Evolutionary conservation across 2,888 invertebrate species (phyloP).

Genomic region (Plemyria rubiginata): DNA sequence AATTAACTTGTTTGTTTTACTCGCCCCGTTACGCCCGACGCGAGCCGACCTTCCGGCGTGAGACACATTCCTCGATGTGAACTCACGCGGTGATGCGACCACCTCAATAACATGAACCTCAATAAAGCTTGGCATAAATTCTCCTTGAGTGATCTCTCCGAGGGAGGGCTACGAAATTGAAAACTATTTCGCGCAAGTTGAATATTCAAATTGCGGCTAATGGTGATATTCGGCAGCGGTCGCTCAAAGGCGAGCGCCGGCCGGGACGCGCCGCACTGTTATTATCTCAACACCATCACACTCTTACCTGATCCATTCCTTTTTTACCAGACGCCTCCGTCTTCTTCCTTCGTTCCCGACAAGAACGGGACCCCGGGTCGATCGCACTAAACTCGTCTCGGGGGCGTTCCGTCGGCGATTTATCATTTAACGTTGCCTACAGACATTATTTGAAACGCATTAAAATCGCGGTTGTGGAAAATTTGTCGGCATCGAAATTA

Average conservation of each 20-base stretch:
- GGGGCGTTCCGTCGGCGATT: slow-evolving; percentile 82
- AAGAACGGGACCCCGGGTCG: slow-evolving; percentile 66
- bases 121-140: slow-evolving; percentile 28
- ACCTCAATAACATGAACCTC: slow-evolving; percentile 22
- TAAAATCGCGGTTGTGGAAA: slow-evolving; percentile 83
- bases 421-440: slow-evolving; percentile 84
- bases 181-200: slow-evolving; percentile 63
- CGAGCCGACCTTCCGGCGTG: slow-evolving; percentile 61
- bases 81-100: slow-evolving; percentile 27
- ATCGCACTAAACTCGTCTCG: slow-evolving; percentile 75
- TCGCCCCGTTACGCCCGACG: slow-evolving; percentile 65
- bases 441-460: slow-evolving; percentile 85
- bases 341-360: slow-evolving; percentile 62
- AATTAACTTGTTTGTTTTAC: slow-evolving; percentile 85
- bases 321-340: slow-evolving; percentile 77
- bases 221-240: slow-evolving; percentile 76
- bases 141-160: slow-evolving; percentile 36
- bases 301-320: slow-evolving; percentile 78
- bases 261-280: slow-evolving; percentile 74
- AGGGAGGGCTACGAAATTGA: slow-evolving; percentile 56
- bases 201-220: slow-evolving; percentile 76
- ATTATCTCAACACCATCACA: slow-evolving; percentile 84
- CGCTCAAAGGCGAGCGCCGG: slow-evolving; percentile 69
- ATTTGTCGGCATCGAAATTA: slow-evolving; percentile 84
- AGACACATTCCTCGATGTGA: slow-evolving; percentile 57